These are phyloP conservation scores for Nycticryphes semicollaris DNA, from an alignment of 2,113 vertebrate genomes.

Conservation along the genomic window DNA sequence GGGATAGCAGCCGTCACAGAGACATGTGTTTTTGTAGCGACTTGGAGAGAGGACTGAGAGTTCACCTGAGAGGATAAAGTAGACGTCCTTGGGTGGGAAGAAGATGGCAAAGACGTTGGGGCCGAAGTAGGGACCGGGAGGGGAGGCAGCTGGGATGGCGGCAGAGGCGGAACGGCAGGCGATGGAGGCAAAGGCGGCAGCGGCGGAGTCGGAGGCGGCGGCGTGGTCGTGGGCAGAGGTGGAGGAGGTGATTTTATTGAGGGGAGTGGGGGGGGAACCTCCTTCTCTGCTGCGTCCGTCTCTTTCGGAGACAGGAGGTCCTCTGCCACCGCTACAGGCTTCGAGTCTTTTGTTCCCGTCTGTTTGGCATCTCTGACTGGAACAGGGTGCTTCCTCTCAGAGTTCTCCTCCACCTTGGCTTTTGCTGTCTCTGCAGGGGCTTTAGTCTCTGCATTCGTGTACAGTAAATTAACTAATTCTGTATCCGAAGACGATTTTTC, in stretches of 20 bases:
- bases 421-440: constrained; percentile 63
- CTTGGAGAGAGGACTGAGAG: constrained; percentile 80
- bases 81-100: constrained; percentile 76
- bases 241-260: constrained; percentile 77
- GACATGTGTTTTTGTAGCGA: constrained; percentile 78
- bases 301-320: constrained; percentile 76
- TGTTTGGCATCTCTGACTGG: constrained; percentile 69
- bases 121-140: constrained; percentile 62
- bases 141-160: constrained; percentile 62
- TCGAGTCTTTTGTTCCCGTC: constrained; percentile 73
- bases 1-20: constrained; percentile 80
- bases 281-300: constrained; percentile 71
- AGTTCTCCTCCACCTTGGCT: constrained; percentile 74
- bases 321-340: constrained; percentile 64
- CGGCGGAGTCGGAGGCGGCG: constrained; percentile 74
- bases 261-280: constrained; percentile 72
- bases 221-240: constrained; percentile 79
- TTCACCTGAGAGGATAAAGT: constrained; percentile 80
- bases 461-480: constrained; percentile 47
- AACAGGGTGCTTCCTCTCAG: constrained; percentile 72
- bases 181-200: constrained; percentile 76
- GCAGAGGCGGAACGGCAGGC: constrained; percentile 67
- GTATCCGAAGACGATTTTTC: constrained; percentile 73
- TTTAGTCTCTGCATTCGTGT: constrained; percentile 68
- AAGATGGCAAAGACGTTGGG: constrained; percentile 66